A percentile compares a stretch with the other conserved stretches of the same genome.
Evolutionary conservation across 1,140 invertebrate genomes (phyloP).

Genomic region (Anadara kagoshimensis): DNA sequence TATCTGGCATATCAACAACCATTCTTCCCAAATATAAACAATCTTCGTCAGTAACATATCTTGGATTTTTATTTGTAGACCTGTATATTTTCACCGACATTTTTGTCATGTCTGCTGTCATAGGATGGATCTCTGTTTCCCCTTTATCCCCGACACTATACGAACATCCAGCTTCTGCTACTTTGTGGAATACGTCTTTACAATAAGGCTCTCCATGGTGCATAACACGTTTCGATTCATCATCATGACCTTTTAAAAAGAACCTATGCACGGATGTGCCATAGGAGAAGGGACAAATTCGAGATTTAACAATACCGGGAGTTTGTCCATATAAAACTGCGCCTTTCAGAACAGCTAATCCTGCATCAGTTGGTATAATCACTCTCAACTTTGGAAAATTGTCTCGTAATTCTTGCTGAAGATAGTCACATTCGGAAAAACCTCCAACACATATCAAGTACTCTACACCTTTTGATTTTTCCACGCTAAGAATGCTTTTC

Average conservation of each 20-base stretch:
- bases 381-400: background rate
- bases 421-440: too few relatives aligned
- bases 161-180: slow-evolving; percentile 75
- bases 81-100: slow-evolving; percentile 78
- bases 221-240: slow-evolving; percentile 74
- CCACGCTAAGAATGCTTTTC: too few relatives aligned
- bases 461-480: too few relatives aligned
- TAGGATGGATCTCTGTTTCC: slow-evolving; percentile 70
- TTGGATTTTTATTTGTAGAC: slow-evolving; percentile 71
- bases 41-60: slow-evolving; percentile 77
- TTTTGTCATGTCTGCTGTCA: slow-evolving; percentile 70
- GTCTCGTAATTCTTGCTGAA: too few relatives aligned
- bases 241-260: slow-evolving; percentile 73
- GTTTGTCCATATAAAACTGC: slow-evolving; percentile 75
- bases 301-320: slow-evolving; percentile 75
- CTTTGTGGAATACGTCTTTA: slow-evolving; percentile 77
- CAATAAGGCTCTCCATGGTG: slow-evolving; percentile 76
- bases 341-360: slow-evolving; percentile 69
- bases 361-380: slow-evolving; percentile 11
- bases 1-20: slow-evolving; percentile 74
- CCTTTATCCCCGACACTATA: slow-evolving; percentile 11
- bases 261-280: slow-evolving; percentile 72
- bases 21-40: slow-evolving; percentile 76
- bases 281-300: slow-evolving; percentile 78
- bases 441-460: too few relatives aligned